A percentile compares a stretch with the other conserved stretches of the same genome.
phyloP scores from a whole-genome alignment of 2,888 invertebrate genomes.

The Muschampia plurimacula region DNA sequence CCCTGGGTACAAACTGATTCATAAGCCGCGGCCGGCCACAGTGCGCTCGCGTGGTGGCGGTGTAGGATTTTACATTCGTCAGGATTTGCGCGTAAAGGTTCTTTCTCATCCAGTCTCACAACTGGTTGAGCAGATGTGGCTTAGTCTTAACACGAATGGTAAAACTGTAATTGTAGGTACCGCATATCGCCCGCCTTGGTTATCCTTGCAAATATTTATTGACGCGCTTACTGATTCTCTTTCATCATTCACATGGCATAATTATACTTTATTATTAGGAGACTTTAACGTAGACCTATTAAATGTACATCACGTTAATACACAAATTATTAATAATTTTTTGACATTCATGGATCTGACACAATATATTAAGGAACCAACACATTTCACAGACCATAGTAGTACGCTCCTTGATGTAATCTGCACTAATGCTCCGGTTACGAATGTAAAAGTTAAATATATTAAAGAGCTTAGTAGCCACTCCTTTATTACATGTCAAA shows the following conservation, averaged over 20 bases:
- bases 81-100: neutral
- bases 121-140: conserved; percentile 4
- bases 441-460: neutral
- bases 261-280: neutral
- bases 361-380: neutral
- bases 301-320: neutral
- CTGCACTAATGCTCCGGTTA: neutral
- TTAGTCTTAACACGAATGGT: neutral
- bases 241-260: neutral
- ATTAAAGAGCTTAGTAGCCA: neutral
- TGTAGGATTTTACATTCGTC: neutral
- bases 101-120: neutral
- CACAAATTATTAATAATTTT: neutral
- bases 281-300: neutral
- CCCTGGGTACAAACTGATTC: neutral
- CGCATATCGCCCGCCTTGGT: conserved; percentile 1
- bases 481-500: neutral
- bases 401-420: neutral
- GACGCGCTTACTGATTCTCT: neutral
- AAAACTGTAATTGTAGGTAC: neutral
- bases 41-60: neutral
- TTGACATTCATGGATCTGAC: neutral
- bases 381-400: neutral
- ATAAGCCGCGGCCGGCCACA: neutral
- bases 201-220: neutral